Conservation (phyloP, 1,140 invertebrate species). For the Drosophila lini region DNA sequence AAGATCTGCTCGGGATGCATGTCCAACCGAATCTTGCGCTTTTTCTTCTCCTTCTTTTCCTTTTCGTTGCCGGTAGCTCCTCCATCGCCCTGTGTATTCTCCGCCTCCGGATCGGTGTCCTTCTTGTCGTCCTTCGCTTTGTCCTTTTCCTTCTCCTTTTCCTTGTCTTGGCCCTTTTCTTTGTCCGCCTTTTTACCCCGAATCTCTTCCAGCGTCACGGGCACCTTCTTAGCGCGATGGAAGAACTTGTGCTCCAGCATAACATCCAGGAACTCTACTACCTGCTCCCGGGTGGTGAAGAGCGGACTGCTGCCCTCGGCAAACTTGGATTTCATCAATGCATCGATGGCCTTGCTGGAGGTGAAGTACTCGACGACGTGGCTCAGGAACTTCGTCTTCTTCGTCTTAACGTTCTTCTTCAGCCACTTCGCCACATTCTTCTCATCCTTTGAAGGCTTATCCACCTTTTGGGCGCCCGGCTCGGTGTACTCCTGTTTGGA, state of each 20-base stretch:
- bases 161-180: conserved; percentile 56
- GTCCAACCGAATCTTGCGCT: conserved; percentile 92
- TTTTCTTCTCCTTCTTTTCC: conserved; percentile 86
- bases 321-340: conserved; percentile 96
- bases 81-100: conserved; percentile 50
- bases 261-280: conserved; percentile 91
- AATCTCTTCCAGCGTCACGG: conserved; percentile 90
- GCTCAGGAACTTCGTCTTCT: conserved; percentile 97
- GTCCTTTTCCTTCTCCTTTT: conserved; percentile 84
- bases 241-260: conserved; percentile 97
- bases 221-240: conserved; percentile 96
- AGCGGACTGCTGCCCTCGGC: conserved; percentile 90
- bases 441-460: conserved; percentile 95
- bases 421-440: conserved; percentile 97
- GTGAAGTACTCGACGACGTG: conserved; percentile 99
- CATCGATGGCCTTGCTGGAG: conserved; percentile 94
- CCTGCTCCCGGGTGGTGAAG: conserved; percentile 92
- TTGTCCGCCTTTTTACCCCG: conserved; percentile 77
- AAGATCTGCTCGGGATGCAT: conserved; percentile 98
- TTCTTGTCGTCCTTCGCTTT: conserved; percentile 82
- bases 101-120: conserved; percentile 46
- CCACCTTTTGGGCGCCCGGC: conserved; percentile 85
- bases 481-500: conserved; percentile 76
- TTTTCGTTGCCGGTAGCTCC: conserved; percentile 54
- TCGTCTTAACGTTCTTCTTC: conserved; percentile 95